These are phyloP conservation scores for Coryphaenoides rupestris DNA, from an alignment of 2,113 vertebrate genomes.

Conservation along the genomic window DNA sequence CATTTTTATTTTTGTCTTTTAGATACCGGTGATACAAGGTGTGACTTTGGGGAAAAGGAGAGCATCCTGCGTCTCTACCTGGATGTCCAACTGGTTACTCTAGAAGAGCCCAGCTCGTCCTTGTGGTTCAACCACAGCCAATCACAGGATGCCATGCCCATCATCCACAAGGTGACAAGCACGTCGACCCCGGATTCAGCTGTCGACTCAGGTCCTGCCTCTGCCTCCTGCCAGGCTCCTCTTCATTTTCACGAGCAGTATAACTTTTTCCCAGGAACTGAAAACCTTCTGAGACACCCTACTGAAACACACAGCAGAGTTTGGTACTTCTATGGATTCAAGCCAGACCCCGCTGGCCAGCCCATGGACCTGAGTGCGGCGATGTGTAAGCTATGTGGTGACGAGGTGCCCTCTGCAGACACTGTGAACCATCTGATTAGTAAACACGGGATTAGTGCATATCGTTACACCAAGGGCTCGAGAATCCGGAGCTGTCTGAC, in stretches of 20 bases:
- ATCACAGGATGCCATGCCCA: slow-evolving; percentile 50
- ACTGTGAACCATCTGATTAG: slow-evolving; percentile 64
- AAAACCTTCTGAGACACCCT: slow-evolving; percentile 53
- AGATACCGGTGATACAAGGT: slow-evolving; percentile 63
- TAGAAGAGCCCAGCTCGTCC: slow-evolving; percentile 49
- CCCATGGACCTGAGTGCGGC: slow-evolving; percentile 65
- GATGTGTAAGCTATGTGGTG: slow-evolving; percentile 72
- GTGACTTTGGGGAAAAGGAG: slow-evolving; percentile 72
- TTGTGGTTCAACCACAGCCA: slow-evolving; percentile 52
- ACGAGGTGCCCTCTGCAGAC: slow-evolving; percentile 63
- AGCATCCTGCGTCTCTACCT: slow-evolving; percentile 69
- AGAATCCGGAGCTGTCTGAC: slow-evolving; percentile 15
- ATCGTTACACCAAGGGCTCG: slow-evolving; percentile 18
- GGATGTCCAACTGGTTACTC: slow-evolving; percentile 66
- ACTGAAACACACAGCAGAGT: slow-evolving; percentile 41
- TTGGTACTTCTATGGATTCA: slow-evolving; percentile 66
- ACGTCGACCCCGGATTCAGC: slow-evolving; percentile 32
- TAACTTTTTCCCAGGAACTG: slow-evolving; percentile 52
- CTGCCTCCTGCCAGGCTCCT: slow-evolving; percentile 14
- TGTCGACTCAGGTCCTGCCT: slow-evolving; percentile 8
- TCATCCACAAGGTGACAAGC: slow-evolving; percentile 51
- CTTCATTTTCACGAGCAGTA: slow-evolving; percentile 30
- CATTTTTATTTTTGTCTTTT: slow-evolving; percentile 3
- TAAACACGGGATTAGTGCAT: slow-evolving; percentile 63
- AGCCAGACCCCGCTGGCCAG: slow-evolving; percentile 61